Evolutionary conservation across 2,113 vertebrate genomes (phyloP).

Genomic region (Chloroceryle aenea): DNA sequence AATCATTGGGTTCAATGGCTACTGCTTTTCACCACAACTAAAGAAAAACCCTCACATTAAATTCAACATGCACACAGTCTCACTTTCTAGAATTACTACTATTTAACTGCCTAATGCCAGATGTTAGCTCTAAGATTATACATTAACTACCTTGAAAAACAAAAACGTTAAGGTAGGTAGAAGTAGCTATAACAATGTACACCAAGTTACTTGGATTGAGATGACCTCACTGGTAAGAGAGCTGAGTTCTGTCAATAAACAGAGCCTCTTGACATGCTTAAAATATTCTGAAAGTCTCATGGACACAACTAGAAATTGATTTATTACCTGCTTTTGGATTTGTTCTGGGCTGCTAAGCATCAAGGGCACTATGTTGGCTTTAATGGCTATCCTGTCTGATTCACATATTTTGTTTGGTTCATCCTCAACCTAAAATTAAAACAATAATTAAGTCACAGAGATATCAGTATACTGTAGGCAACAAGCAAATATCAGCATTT

Average conservation of each 20-base stretch:
- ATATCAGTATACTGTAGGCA: background rate
- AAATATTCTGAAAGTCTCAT: background rate
- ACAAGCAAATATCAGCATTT: background rate
- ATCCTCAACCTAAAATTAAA: conserved; percentile 89
- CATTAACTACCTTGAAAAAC: background rate
- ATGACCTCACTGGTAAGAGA: background rate
- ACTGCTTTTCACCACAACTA: background rate
- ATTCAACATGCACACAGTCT: background rate
- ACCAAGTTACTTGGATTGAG: background rate
- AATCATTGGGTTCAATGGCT: background rate
- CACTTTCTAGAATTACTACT: background rate
- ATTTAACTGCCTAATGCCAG: background rate
- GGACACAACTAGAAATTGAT: background rate
- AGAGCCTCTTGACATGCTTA: background rate
- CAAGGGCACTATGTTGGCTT: conserved; percentile 97
- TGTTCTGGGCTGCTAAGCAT: conserved; percentile 98
- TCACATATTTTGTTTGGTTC: conserved; percentile 98
- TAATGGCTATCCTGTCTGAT: conserved; percentile 90
- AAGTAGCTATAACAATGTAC: background rate
- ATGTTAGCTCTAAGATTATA: background rate
- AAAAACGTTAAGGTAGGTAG: background rate
- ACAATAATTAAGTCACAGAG: background rate
- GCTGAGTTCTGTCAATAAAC: background rate
- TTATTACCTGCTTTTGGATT: conserved; percentile 95
- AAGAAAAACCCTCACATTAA: background rate